Conservation (phyloP, 1,140 invertebrate species). For the Pectinophora gossypiella region DNA sequence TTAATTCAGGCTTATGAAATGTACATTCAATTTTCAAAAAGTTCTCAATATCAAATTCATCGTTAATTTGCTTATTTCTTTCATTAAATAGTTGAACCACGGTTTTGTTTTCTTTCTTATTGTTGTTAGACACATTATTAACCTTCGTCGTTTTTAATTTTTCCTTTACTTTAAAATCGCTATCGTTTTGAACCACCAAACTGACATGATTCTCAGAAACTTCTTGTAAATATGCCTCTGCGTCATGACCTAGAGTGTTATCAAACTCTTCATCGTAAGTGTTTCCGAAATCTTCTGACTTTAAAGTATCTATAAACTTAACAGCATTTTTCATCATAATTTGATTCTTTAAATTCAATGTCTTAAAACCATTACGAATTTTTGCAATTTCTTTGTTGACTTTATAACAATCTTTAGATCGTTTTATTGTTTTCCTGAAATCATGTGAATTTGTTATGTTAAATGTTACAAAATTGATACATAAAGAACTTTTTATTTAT, state of each 20-base stretch:
- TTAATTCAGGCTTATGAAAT: background rate
- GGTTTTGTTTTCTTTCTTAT: background rate
- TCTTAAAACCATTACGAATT: conserved; percentile 30
- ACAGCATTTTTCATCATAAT: conserved; percentile 29
- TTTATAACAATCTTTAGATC: conserved; percentile 17
- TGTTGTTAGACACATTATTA: background rate
- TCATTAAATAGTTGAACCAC: no score
- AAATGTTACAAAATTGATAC: no score
- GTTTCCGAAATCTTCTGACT: conserved; percentile 5
- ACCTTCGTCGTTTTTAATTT: background rate
- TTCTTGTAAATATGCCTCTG: background rate
- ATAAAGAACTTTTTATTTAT: no score
- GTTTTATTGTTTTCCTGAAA: conserved; percentile 27
- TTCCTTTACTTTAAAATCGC: background rate
- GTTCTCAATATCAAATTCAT: no score
- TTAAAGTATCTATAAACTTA: conserved; percentile 8
- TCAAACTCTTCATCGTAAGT: background rate
- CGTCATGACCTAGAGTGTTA: background rate
- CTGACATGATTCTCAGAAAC: background rate
- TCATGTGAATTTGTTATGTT: no score
- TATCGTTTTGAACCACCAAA: background rate
- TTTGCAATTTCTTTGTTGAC: conserved; percentile 40
- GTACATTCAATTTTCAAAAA: background rate
- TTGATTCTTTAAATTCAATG: conserved; percentile 38
- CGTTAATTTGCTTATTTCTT: no score